Conservation (phyloP, 1,140 invertebrate genomes). For the Thalassaphorura encarpata region DNA sequence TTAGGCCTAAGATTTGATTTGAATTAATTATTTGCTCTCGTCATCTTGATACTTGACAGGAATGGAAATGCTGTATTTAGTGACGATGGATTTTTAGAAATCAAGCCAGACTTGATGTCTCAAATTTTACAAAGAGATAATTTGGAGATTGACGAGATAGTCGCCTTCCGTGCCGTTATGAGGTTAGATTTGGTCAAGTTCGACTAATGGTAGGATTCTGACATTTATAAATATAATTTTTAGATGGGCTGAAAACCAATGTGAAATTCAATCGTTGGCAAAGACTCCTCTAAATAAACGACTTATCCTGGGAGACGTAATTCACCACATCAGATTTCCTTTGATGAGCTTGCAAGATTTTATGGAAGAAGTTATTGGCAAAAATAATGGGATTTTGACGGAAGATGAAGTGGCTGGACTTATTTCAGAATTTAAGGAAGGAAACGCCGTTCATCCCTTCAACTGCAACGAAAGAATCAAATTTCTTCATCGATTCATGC, state of each 20-base stretch:
- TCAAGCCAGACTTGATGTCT: background rate
- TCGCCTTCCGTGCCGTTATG: constrained; percentile 1
- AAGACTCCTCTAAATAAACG: background rate
- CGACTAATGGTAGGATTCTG: no score
- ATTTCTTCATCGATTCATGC: no score
- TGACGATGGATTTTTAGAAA: background rate
- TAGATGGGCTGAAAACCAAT: constrained; percentile 8
- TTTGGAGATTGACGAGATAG: background rate
- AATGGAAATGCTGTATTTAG: constrained; percentile 2
- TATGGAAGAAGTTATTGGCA: constrained; percentile 3
- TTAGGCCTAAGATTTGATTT: no score
- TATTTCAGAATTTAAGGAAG: no score
- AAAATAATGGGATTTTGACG: constrained; percentile 2
- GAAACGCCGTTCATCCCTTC: no score
- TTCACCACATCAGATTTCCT: background rate
- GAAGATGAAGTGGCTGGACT: constrained; percentile 9
- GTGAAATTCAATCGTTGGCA: background rate
- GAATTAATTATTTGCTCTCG: no score
- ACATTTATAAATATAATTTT: no score
- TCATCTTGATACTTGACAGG: no score
- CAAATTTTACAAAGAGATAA: background rate
- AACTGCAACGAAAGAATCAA: no score
- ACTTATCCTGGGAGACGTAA: background rate
- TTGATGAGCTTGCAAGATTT: background rate
- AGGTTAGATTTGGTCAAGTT: no score